Percentiles rank a stretch among this genome's conserved stretches.
These are phyloP conservation scores for Turritopsis dohrnii DNA, from an alignment of 30 jellyfish, hydroid and myxozoan species.

Conservation along the genomic window DNA sequence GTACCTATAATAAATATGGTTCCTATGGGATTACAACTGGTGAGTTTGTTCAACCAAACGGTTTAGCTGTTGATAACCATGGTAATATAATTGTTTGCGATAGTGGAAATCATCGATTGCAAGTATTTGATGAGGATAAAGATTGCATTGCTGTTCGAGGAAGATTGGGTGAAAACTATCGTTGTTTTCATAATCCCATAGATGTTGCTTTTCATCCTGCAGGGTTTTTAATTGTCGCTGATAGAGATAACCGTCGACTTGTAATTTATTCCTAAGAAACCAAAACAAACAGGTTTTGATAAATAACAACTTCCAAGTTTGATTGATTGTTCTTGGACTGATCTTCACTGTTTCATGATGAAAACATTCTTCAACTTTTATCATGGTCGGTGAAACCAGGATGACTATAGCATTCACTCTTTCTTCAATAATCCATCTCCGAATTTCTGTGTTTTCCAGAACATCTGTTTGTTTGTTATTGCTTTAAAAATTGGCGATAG, in stretches of 20 bases:
- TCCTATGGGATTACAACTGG: slow-evolving; percentile 46
- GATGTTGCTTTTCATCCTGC: slow-evolving; percentile 53
- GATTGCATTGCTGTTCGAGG: slow-evolving; percentile 41
- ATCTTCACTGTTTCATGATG: too few relatives aligned
- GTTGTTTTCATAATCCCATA: slow-evolving; percentile 52
- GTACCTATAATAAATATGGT: slow-evolving; percentile 23
- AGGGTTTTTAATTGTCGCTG: slow-evolving; percentile 62
- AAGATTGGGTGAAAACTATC: slow-evolving; percentile 47
- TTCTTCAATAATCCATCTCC: too few relatives aligned
- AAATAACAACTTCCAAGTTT: too few relatives aligned
- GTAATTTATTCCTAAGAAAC: slow-evolving; percentile 24
- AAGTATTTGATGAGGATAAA: slow-evolving; percentile 30
- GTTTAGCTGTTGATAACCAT: slow-evolving; percentile 36
- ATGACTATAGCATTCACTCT: too few relatives aligned
- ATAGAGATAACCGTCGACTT: slow-evolving; percentile 37
- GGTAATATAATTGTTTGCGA: slow-evolving; percentile 40
- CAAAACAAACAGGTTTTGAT: not conserved
- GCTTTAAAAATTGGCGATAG: too few relatives aligned
- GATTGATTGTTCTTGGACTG: too few relatives aligned
- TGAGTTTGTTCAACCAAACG: slow-evolving; percentile 42
- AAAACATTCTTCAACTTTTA: too few relatives aligned
- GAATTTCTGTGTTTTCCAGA: too few relatives aligned
- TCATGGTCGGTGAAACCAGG: too few relatives aligned
- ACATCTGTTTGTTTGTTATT: too few relatives aligned
- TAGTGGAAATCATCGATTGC: slow-evolving; percentile 57